Conservation (phyloP, 2,888 invertebrate species). For the Drosophila melanosoma region DNA sequence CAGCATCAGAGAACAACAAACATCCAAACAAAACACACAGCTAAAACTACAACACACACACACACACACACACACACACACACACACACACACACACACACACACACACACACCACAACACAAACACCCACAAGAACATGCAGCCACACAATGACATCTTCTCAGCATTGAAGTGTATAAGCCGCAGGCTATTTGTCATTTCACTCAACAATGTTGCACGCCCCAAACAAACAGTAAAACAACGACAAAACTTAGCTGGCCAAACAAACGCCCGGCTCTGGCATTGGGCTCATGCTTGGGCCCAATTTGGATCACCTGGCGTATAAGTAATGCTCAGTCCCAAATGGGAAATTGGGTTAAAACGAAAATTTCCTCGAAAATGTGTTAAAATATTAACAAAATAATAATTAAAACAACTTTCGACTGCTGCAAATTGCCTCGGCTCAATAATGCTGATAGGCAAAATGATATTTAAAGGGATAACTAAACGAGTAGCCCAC, state of each 20-base stretch:
- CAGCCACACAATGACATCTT: conserved; percentile 75
- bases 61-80: neutral
- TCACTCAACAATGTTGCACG: conserved; percentile 56
- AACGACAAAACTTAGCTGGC: conserved; percentile 17
- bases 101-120: neutral
- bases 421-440: neutral
- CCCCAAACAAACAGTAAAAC: conserved; percentile 41
- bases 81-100: neutral
- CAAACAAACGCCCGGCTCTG: conserved; percentile 14
- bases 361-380: conserved; percentile 16
- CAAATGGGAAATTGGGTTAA: conserved; percentile 59
- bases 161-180: conserved; percentile 68
- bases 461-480: neutral
- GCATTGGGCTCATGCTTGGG: neutral
- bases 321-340: conserved; percentile 40
- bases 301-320: conserved; percentile 41
- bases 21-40: conserved; percentile 4
- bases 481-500: neutral
- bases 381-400: conserved; percentile 6
- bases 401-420: neutral
- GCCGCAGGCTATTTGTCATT: conserved; percentile 78
- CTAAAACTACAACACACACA: neutral
- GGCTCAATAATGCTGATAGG: neutral
- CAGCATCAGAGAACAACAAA: conserved; percentile 43
- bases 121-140: conserved; percentile 58